Conservation (phyloP, 2,113 vertebrate species). For the Rissa tridactyla region DNA sequence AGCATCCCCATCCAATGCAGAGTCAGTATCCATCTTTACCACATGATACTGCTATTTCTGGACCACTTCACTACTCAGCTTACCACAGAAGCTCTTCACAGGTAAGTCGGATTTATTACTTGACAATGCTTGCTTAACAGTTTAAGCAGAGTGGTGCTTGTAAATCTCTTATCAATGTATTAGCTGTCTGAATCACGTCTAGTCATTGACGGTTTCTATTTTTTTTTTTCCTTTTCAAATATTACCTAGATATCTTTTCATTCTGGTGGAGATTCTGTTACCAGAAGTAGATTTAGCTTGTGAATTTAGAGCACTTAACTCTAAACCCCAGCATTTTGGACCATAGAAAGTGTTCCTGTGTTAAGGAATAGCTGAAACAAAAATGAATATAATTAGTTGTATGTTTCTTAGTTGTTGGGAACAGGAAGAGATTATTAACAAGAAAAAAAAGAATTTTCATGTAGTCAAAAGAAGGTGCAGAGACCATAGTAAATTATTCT, state of each 20-base stretch:
- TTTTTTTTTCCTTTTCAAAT: not conserved
- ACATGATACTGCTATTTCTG: conserved; percentile 88
- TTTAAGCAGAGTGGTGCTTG: not conserved
- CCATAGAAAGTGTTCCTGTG: not conserved
- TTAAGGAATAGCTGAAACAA: not conserved
- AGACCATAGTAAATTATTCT: not conserved
- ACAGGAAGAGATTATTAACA: not conserved
- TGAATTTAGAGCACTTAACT: not conserved
- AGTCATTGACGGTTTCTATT: not conserved
- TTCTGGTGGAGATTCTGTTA: not conserved
- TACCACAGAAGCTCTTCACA: conserved; percentile 94
- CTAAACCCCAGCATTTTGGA: not conserved
- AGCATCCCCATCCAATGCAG: conserved; percentile 93
- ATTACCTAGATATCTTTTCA: not conserved
- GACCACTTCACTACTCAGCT: conserved; percentile 92
- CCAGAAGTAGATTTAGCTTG: not conserved
- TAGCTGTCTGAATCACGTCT: not conserved
- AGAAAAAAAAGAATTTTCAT: not conserved
- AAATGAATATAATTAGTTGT: not conserved
- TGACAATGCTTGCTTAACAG: not conserved
- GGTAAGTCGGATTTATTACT: conserved; percentile 75
- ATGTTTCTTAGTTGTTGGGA: not conserved
- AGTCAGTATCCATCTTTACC: conserved; percentile 92
- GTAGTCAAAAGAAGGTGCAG: not conserved
- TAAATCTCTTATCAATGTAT: not conserved